Conservation (phyloP, 1,140 invertebrate species). For the Drosophila insularis region DNA sequence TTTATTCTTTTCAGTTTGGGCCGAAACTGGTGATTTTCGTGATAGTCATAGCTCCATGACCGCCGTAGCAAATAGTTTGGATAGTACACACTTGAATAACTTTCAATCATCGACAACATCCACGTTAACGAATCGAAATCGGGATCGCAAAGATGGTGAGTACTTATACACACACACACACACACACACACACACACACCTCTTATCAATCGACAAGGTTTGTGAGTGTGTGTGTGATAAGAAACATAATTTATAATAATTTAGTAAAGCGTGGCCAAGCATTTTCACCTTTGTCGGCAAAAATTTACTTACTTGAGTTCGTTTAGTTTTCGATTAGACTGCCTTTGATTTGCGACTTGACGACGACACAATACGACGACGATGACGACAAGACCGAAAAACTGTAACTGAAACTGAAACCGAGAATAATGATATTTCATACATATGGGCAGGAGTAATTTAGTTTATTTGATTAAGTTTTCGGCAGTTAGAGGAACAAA, state of each 20-base stretch:
- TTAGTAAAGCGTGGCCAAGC: conserved; percentile 69
- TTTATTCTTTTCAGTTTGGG: conserved; percentile 90
- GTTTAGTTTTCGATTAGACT: conserved; percentile 80
- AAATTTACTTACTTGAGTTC: conserved; percentile 68
- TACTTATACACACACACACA: conserved; percentile 18
- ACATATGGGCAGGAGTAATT: conserved; percentile 55
- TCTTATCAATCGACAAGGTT: conserved; percentile 3
- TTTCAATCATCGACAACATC: conserved; percentile 83
- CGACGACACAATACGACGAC: conserved; percentile 48
- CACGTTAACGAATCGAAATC: conserved; percentile 84
- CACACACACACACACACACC: neutral
- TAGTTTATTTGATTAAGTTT: conserved; percentile 79
- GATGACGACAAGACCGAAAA: conserved; percentile 21
- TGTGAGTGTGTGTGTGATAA: conserved; percentile 40
- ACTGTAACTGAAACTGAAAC: conserved; percentile 5
- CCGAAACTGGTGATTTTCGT: conserved; percentile 91
- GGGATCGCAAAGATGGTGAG: conserved; percentile 87
- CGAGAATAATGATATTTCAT: conserved; percentile 68
- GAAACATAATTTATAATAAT: conserved; percentile 80
- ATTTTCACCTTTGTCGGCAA: conserved; percentile 73
- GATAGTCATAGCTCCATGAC: conserved; percentile 89
- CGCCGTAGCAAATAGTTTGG: conserved; percentile 85
- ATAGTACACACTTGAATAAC: conserved; percentile 86
- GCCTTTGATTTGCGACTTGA: conserved; percentile 76
- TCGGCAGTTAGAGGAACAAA: conserved; percentile 40